Evolutionary conservation across 2,888 invertebrate genomes (phyloP).

Genomic region (Pseudococcus jackbeardsleyi): DNA sequence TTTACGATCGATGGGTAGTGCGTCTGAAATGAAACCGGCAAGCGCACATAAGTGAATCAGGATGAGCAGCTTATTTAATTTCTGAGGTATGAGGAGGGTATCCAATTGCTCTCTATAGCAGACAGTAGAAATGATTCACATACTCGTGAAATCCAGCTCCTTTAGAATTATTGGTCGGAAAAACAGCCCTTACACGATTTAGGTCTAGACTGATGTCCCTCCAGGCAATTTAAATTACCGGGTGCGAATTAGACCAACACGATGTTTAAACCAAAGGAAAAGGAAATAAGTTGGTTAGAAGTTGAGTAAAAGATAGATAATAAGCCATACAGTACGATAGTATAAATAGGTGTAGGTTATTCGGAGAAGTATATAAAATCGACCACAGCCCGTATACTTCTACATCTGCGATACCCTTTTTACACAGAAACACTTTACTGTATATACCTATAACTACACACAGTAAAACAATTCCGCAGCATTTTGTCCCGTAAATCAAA

Average conservation of each 20-base stretch:
- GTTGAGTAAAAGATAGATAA: not conserved
- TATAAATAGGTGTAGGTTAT: not conserved
- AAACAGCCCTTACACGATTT: not conserved
- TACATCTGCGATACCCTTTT: not conserved
- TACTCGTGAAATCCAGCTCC: no score
- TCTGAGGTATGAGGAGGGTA: no score
- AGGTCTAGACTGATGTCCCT: not conserved
- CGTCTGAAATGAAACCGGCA: no score
- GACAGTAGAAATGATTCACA: no score
- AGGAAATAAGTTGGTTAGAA: slow-evolving; percentile 17
- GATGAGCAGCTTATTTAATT: no score
- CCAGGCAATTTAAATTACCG: not conserved
- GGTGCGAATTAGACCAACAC: not conserved
- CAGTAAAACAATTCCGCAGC: slow-evolving; percentile 34
- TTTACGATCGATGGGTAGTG: no score
- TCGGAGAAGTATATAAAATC: not conserved
- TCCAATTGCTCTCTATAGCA: no score
- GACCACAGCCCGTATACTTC: not conserved
- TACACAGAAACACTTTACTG: not conserved
- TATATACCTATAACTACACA: not conserved
- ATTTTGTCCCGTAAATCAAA: slow-evolving; percentile 38
- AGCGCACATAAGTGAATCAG: no score
- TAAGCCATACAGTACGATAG: not conserved
- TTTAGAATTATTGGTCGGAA: not conserved
- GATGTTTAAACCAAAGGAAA: not conserved